Base-by-base conservation (phyloP, 2,113 vertebrate genomes). In the Naja naja region DNA sequence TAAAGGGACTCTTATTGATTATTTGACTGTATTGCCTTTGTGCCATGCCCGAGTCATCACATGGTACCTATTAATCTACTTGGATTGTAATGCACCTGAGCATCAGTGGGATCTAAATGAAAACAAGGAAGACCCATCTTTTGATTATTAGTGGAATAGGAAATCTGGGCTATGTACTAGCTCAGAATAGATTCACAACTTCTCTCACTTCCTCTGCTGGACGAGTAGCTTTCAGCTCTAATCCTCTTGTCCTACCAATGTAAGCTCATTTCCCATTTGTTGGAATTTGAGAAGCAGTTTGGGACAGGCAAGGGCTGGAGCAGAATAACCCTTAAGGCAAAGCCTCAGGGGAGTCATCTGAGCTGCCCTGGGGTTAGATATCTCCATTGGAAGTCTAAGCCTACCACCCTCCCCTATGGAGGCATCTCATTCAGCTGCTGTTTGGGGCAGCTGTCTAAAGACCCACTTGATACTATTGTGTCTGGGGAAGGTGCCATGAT, bases 391-490 rank as follows among this genome's bases (percentile, higher is more conserved):
- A 89, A 43, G 87, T 53, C 85, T 1, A 10, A 60, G 54, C 22
- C 10, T 4, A 23, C 52, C 52, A n/a, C 8, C 16, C 56, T 52
- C 52, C 92, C 85, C 34, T 89, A 69, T 69, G 39, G 43, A 89
- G 87, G 93, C 88, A 93, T 91, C 53, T 88, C 64, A 16, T n/a
- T 85, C 90, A 60, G 90, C 90, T 85, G 53, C 53, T 91, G 64
- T 10, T 7, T 30, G 12, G 20, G 64, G n/a, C 93, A 89, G 64
- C 93, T 93, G 93, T 49, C 64, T 52, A 12, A 22, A 39, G 69
- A 52, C 85, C 90, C 90, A 91, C 90, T 90, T 89, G 93, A 87
- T 56, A 23, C 86, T 58, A 85, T 88, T 89, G 87, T 88, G 90
- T 91, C 90, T 91, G 86, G 47, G 90, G 34, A 86, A 43, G 87